Conservation (phyloP, 2,797 vertebrate species). For the Intellagama lesueurii region DNA sequence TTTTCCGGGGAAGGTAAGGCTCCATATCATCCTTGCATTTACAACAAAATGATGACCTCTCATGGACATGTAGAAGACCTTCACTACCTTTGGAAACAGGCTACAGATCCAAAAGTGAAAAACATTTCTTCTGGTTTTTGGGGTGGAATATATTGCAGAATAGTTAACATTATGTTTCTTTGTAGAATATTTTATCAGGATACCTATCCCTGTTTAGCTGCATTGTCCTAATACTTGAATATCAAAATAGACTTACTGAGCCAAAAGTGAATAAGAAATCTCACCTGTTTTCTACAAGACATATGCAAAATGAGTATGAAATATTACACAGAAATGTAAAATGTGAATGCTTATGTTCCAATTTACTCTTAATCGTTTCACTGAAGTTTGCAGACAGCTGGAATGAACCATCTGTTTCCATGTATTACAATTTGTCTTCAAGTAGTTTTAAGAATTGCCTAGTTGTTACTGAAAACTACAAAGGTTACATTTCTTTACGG, state of each 20-base stretch:
- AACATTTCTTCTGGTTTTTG: slow-evolving; percentile 78
- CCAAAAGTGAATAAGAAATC: slow-evolving; percentile 64
- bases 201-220: slow-evolving; percentile 88
- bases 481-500: slow-evolving; percentile 32
- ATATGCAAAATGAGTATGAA: slow-evolving; percentile 37
- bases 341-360: slow-evolving; percentile 51
- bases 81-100: slow-evolving; percentile 84
- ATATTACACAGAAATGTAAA: slow-evolving; percentile 49
- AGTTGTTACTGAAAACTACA: slow-evolving; percentile 51
- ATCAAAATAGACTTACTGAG: slow-evolving; percentile 72
- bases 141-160: slow-evolving; percentile 85
- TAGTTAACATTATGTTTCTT: slow-evolving; percentile 86
- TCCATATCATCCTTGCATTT: slow-evolving; percentile 92
- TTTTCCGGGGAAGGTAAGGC: slow-evolving; percentile 93
- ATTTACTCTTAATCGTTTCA: slow-evolving; percentile 35
- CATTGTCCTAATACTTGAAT: slow-evolving; percentile 85
- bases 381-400: slow-evolving; percentile 53
- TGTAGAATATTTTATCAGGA: slow-evolving; percentile 82
- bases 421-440: slow-evolving; percentile 49
- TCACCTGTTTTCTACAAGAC: slow-evolving; percentile 50
- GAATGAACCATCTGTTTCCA: slow-evolving; percentile 32
- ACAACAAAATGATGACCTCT: slow-evolving; percentile 93
- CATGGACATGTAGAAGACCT: slow-evolving; percentile 88
- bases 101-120: slow-evolving; percentile 80
- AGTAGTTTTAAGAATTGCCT: slow-evolving; percentile 48